Base-by-base conservation (phyloP, 2,113 vertebrate species). In the Camarhynchus parvulus region DNA sequence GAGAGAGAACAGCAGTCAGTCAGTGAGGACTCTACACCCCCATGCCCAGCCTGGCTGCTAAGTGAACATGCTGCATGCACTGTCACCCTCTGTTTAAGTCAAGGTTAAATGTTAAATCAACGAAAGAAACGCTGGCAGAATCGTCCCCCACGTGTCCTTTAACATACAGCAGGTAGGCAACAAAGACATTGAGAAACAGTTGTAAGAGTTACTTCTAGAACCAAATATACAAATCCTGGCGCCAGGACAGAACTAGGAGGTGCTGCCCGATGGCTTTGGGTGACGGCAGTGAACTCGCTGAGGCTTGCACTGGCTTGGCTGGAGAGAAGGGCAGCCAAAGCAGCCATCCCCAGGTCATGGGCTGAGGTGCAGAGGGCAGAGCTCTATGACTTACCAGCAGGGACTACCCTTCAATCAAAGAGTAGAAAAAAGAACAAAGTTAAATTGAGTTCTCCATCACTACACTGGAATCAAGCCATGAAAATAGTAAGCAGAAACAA, bases 381-480 rank as follows among this genome's bases (percentile, higher is more conserved):
- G 99, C 99, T 99, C 99, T 99, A 99, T 99, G 99, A 99, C 99
- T 99, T 99, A 99, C 99, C 99, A 99, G 99, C 99, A 99, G 97
- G 99, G 99, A 99, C 99, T 99, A 99, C 99, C 99, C 99, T 99
- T 99, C 99, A 99, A 99, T 99, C 98, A 99, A 99, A 99, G 99
- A 99, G 99, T 99, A 99, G 99, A 99, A 99, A 99, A 99, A 99
- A 99, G 99, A 99, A 99, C 99, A 99, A 99, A 99, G 99, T 99
- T 99, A 99, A 99, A 99, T 98, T 99, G 98, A 99, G 99, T 98
- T 98, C 98, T 98, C 98, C 97, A 96, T 97, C 87, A 82, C 93
- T 55, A 89, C 8, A n/a, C 23, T 77, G 95, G 89, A 98, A 95
- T 97, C 96, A 98, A 98, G 98, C 98, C 98, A 98, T 97, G 98